phyloP scores from a whole-genome alignment of 1,140 invertebrate genomes.

The Drosophila biarmipes region DNA sequence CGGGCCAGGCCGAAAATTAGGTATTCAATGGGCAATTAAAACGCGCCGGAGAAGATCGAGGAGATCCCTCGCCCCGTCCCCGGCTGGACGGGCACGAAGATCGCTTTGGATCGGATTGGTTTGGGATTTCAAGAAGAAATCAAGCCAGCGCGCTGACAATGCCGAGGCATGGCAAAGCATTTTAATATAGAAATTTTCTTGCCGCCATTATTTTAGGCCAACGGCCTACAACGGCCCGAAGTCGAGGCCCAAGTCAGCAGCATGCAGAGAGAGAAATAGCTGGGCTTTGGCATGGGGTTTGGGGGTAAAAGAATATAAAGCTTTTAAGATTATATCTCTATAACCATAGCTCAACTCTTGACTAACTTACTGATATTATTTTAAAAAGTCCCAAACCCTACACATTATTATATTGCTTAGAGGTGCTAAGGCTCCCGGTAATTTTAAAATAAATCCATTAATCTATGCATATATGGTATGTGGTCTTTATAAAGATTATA shows the following conservation, averaged over 20 bases:
- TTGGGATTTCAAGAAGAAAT: constrained; percentile 46
- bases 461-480: too few species aligned
- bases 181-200: constrained; percentile 83
- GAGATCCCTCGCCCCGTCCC: not conserved
- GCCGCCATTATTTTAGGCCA: constrained; percentile 77
- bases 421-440: too few species aligned
- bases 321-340: too few species aligned
- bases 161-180: constrained; percentile 76
- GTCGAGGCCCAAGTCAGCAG: constrained; percentile 15
- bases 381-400: too few species aligned
- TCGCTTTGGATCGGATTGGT: not conserved
- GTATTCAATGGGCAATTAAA: constrained; percentile 54
- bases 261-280: not conserved
- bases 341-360: too few species aligned
- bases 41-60: constrained; percentile 38
- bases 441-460: too few species aligned
- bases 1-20: constrained; percentile 24
- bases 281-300: too few species aligned
- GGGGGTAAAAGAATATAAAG: too few species aligned
- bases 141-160: constrained; percentile 36
- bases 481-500: too few species aligned
- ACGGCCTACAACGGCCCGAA: constrained; percentile 78
- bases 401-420: too few species aligned
- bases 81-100: constrained; percentile 26
- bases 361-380: too few species aligned